phyloP scores from a whole-genome alignment of 2,797 vertebrate genomes.

The Tympanoctomys barrerae region DNA sequence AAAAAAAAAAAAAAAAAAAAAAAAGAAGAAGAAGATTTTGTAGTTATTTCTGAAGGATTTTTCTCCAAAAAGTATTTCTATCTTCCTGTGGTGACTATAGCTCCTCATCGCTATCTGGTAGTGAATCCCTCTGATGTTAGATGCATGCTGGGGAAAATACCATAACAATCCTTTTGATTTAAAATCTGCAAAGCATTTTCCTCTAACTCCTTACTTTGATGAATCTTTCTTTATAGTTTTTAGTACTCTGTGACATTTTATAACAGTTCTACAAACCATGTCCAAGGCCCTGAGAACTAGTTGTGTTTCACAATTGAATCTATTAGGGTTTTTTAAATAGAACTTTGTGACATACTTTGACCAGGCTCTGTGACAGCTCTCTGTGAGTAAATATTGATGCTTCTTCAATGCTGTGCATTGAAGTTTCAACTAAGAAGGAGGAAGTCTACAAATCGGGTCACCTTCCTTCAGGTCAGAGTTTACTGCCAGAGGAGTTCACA shows the following conservation, averaged over 20 bases:
- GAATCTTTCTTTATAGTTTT: constrained; percentile 26
- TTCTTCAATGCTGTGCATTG: neutral
- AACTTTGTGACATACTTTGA: neutral
- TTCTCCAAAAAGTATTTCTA: neutral
- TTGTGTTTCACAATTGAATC: constrained; percentile 26
- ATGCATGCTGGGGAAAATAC: neutral
- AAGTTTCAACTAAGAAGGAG: neutral
- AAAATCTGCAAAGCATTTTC: neutral
- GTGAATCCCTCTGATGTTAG: neutral
- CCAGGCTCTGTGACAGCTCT: neutral
- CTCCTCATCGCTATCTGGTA: neutral
- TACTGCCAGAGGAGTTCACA: constrained; percentile 64
- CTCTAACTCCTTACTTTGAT: neutral
- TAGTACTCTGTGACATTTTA: neutral
- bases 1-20: no score
- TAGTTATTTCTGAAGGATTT: neutral
- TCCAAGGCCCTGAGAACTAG: neutral
- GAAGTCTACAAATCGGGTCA: constrained; percentile 61
- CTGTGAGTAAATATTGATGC: neutral
- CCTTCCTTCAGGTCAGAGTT: constrained; percentile 59
- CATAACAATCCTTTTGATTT: constrained; percentile 1
- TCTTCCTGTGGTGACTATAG: neutral
- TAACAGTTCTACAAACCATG: neutral
- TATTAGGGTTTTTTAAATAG: neutral
- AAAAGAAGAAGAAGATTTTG: no score